Evolutionary conservation across 2,888 invertebrate species (phyloP).

Genomic region (Agriopis leucophaearia): DNA sequence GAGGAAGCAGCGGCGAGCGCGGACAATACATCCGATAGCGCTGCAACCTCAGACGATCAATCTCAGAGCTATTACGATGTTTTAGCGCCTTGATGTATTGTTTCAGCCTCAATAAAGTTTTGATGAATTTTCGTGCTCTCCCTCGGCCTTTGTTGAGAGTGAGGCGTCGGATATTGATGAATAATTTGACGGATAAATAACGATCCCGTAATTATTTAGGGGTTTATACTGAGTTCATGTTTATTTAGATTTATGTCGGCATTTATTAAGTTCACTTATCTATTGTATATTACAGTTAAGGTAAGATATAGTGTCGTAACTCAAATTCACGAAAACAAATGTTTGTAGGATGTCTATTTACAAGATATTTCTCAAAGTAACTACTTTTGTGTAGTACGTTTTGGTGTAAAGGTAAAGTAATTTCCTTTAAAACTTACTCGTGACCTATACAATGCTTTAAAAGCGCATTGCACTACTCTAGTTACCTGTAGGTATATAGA

Average conservation of each 20-base stretch:
- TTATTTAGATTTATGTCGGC: slow-evolving; percentile 22
- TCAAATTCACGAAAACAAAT: background rate
- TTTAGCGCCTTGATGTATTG: slow-evolving; percentile 85
- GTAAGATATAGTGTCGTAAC: background rate
- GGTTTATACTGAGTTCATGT: slow-evolving; percentile 41
- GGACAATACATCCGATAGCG: slow-evolving; percentile 75
- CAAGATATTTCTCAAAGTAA: background rate
- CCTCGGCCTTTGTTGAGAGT: slow-evolving; percentile 76
- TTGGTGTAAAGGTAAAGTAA: background rate
- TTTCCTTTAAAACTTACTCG: background rate
- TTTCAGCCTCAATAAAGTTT: slow-evolving; percentile 85
- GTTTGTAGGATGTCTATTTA: background rate
- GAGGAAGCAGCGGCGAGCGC: slow-evolving; percentile 50
- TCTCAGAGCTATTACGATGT: slow-evolving; percentile 83
- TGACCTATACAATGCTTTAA: background rate
- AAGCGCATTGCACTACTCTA: slow-evolving; percentile 19
- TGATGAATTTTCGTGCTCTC: slow-evolving; percentile 84
- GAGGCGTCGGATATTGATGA: slow-evolving; percentile 80
- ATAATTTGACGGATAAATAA: slow-evolving; percentile 78
- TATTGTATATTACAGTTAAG: background rate
- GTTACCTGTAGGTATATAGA: slow-evolving; percentile 6
- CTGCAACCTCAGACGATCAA: slow-evolving; percentile 79
- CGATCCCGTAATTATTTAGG: slow-evolving; percentile 71
- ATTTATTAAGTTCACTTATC: slow-evolving; percentile 11
- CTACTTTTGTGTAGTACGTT: background rate